Percentiles rank a stretch among this genome's conserved stretches.
Evolutionary conservation across 1,140 invertebrate species (phyloP).

Genomic region (Macrocentrus cingulum): DNA sequence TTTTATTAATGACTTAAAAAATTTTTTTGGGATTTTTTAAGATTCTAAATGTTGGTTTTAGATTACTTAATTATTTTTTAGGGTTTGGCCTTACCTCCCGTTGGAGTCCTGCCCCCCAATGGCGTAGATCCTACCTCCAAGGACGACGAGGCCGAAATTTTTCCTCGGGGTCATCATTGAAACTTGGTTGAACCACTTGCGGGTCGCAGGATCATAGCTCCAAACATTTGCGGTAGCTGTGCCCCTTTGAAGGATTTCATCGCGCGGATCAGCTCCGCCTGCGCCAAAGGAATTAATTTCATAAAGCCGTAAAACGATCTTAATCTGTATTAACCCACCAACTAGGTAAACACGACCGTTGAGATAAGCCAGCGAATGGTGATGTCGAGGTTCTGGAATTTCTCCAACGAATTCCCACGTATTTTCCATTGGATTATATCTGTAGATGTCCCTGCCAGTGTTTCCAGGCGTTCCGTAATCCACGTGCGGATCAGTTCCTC

Average conservation of each 20-base stretch:
- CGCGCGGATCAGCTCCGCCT: slow-evolving; percentile 65
- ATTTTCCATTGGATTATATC: slow-evolving; percentile 61
- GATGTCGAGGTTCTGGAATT: slow-evolving; percentile 63
- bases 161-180: slow-evolving; percentile 60
- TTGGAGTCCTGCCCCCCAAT: slow-evolving; percentile 66
- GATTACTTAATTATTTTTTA: slow-evolving; percentile 5
- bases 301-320: not conserved
- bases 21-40: too few species aligned
- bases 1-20: too few species aligned
- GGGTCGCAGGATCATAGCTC: slow-evolving; percentile 64
- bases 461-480: slow-evolving; percentile 57
- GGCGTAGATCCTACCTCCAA: slow-evolving; percentile 62
- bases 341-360: slow-evolving; percentile 63
- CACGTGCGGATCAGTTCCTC: slow-evolving; percentile 63
- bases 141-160: slow-evolving; percentile 64
- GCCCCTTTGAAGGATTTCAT: slow-evolving; percentile 58
- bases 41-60: too few species aligned
- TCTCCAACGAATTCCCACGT: slow-evolving; percentile 63
- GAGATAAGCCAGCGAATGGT: slow-evolving; percentile 62
- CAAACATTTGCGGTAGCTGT: slow-evolving; percentile 63
- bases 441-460: slow-evolving; percentile 62
- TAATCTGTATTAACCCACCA: slow-evolving; percentile 47
- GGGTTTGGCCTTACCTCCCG: slow-evolving; percentile 53
- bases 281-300: slow-evolving; percentile 17
- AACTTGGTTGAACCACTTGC: slow-evolving; percentile 63